Conservation (phyloP, 2,113 vertebrate species). For the Amphiprion percula region DNA sequence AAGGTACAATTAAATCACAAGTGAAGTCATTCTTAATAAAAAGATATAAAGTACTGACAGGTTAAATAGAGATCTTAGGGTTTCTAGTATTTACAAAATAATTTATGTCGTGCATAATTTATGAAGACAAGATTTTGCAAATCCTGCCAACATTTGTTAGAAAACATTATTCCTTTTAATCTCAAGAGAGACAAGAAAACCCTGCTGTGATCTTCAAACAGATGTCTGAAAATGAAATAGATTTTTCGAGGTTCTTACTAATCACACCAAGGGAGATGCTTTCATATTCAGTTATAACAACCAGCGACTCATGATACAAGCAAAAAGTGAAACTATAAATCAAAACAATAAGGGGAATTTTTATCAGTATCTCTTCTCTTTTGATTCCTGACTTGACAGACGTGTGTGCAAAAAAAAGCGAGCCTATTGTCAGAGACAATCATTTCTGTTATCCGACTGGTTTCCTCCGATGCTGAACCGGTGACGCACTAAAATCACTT, state of each 20-base stretch:
- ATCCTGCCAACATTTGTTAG: slow-evolving; percentile 56
- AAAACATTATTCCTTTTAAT: slow-evolving; percentile 71
- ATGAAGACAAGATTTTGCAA: slow-evolving; percentile 56
- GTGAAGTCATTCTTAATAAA: slow-evolving; percentile 48
- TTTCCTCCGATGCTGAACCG: slow-evolving; percentile 72
- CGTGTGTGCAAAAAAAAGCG: slow-evolving; percentile 36
- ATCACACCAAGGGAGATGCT: slow-evolving; percentile 76
- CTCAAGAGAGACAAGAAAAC: slow-evolving; percentile 55
- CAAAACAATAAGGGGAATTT: slow-evolving; percentile 55
- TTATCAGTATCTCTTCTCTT: slow-evolving; percentile 59
- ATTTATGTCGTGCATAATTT: slow-evolving; percentile 59
- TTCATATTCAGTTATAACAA: slow-evolving; percentile 68
- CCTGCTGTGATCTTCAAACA: slow-evolving; percentile 70
- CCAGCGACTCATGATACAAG: slow-evolving; percentile 38
- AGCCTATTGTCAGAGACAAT: slow-evolving; percentile 73
- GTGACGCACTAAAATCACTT: slow-evolving; percentile 82
- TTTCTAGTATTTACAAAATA: slow-evolving; percentile 57
- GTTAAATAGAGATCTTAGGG: slow-evolving; percentile 65
- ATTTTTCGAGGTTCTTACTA: slow-evolving; percentile 69
- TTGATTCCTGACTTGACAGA: slow-evolving; percentile 72
- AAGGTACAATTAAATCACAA: slow-evolving; percentile 63
- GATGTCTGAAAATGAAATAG: slow-evolving; percentile 63
- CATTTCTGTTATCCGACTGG: slow-evolving; percentile 72
- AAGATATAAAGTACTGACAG: slow-evolving; percentile 46
- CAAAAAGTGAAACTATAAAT: slow-evolving; percentile 53